These are phyloP conservation scores for Baryphthengus martii DNA, from an alignment of 2,113 vertebrate genomes.

Conservation along the genomic window DNA sequence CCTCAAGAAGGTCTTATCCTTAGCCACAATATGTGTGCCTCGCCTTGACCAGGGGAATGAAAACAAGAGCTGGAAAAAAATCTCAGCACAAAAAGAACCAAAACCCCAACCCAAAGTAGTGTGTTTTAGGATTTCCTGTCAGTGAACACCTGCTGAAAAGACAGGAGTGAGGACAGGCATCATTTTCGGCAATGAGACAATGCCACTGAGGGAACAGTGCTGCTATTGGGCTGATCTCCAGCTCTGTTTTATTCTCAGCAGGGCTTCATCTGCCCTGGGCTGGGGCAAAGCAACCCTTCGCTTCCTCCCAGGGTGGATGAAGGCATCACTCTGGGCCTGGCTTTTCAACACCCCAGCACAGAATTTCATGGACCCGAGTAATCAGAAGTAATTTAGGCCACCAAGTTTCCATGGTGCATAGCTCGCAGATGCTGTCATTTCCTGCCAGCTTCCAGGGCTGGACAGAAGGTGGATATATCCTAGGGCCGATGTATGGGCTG, in stretches of 20 bases:
- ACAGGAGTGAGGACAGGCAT: conserved; percentile 29
- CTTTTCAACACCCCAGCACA: neutral
- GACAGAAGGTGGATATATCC: neutral
- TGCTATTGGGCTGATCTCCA: neutral
- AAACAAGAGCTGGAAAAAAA: conserved; percentile 22
- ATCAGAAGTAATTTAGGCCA: neutral
- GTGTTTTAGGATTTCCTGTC: conserved; percentile 66
- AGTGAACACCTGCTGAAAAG: conserved; percentile 39
- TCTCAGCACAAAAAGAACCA: conserved; percentile 6
- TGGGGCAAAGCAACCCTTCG: neutral
- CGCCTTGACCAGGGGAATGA: neutral
- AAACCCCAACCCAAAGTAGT: conserved; percentile 41
- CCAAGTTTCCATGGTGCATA: neutral
- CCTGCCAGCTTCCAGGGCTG: neutral
- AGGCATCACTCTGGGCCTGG: neutral
- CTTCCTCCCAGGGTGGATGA: neutral
- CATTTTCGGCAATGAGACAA: conserved; percentile 49
- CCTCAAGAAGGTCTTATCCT: neutral
- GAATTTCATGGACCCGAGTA: neutral
- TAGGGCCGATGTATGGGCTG: neutral
- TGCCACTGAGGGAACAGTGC: accelerated
- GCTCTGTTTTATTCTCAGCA: conserved; percentile 13
- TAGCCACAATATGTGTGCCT: neutral
- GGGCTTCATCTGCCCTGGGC: neutral
- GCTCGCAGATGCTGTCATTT: conserved; percentile 6